phyloP scores from a whole-genome alignment of 2,888 invertebrate species.

The Congeria kusceri region DNA sequence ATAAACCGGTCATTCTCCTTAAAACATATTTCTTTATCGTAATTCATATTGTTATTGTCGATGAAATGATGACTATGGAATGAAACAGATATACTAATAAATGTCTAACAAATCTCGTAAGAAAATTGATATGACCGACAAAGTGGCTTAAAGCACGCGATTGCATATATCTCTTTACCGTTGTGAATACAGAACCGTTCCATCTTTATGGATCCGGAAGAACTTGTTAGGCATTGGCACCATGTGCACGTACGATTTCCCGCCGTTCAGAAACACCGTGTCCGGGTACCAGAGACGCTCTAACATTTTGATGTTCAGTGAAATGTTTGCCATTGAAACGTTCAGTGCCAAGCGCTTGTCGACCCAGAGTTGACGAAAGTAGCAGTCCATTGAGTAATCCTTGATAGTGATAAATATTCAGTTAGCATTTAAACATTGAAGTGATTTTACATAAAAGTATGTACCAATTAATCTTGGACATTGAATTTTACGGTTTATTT shows the following conservation, averaged over 20 bases:
- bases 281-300: constrained; percentile 98
- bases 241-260: constrained; percentile 94
- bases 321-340: constrained; percentile 86
- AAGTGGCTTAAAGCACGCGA: not conserved
- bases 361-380: constrained; percentile 95
- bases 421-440: not conserved
- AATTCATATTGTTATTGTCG: too few species aligned
- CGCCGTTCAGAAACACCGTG: constrained; percentile 89
- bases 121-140: not conserved
- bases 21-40: too few species aligned
- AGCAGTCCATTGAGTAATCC: constrained; percentile 95
- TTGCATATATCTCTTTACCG: constrained; percentile 88
- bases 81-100: not conserved
- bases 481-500: too few species aligned
- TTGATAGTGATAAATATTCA: constrained; percentile 82
- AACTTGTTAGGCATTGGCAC: constrained; percentile 98
- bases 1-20: too few species aligned
- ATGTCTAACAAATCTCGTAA: not conserved
- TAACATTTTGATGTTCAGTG: constrained; percentile 92
- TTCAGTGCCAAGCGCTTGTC: constrained; percentile 89
- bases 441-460: not conserved
- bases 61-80: not conserved
- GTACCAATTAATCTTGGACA: too few species aligned
- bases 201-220: constrained; percentile 94
- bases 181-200: constrained; percentile 97